Conservation (phyloP, 1,140 invertebrate genomes). For the Drosophila navojoa region DNA sequence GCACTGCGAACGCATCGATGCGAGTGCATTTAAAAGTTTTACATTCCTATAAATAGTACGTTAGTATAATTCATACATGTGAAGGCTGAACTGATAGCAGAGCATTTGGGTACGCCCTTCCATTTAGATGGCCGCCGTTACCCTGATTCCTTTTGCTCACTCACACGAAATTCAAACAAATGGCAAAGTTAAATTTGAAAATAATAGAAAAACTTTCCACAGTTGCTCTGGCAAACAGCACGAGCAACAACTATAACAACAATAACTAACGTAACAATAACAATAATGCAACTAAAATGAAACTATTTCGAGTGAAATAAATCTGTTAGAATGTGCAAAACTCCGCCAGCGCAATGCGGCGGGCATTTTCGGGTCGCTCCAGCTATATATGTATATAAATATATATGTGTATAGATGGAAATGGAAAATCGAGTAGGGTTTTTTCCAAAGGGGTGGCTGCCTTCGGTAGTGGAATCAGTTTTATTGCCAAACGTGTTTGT, state of each 20-base stretch:
- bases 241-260: conserved; percentile 42
- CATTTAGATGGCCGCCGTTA: not conserved
- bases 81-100: conserved; percentile 47
- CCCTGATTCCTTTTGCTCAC: conserved; percentile 36
- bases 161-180: conserved; percentile 77
- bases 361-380: conserved; percentile 52
- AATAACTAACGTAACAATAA: conserved; percentile 67
- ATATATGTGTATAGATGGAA: too few relatives aligned
- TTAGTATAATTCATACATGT: conserved; percentile 70
- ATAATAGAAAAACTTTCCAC: conserved; percentile 81
- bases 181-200: conserved; percentile 83
- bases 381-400: not conserved
- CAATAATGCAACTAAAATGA: conserved; percentile 81
- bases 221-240: conserved; percentile 63
- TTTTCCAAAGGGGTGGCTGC: not conserved
- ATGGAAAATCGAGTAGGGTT: conserved; percentile 14
- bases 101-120: conserved; percentile 33
- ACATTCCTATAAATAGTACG: conserved; percentile 54
- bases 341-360: conserved; percentile 78
- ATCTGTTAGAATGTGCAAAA: conserved; percentile 81
- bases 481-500: conserved; percentile 82
- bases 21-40: conserved; percentile 55
- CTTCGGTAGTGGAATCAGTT: conserved; percentile 66
- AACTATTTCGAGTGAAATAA: conserved; percentile 83
- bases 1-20: not conserved